phyloP scores from a whole-genome alignment of 2,113 vertebrate species.

The Hypomesus transpacificus region DNA sequence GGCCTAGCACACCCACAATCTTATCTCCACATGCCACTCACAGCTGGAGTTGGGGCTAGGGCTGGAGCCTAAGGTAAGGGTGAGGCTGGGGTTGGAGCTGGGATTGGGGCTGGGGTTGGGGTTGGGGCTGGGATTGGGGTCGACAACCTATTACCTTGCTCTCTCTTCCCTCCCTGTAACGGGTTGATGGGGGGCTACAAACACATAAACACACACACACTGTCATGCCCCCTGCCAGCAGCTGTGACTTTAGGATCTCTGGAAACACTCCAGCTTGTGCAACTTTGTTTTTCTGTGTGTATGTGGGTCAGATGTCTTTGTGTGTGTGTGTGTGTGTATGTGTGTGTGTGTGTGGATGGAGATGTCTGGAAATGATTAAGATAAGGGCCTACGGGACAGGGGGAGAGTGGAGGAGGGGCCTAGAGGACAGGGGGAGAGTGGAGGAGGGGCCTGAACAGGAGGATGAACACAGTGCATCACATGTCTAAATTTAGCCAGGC shows the following conservation, averaged over 20 bases:
- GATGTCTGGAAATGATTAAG: constrained; percentile 11
- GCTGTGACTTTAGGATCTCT: background rate
- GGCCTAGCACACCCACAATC: background rate
- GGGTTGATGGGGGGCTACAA: too few species aligned
- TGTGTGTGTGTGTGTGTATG: too few species aligned
- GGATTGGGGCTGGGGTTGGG: too few species aligned
- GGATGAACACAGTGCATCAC: background rate
- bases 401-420: background rate
- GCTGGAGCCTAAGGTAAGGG: too few species aligned
- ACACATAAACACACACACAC: too few species aligned
- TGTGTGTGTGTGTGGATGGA: background rate
- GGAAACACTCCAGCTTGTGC: background rate
- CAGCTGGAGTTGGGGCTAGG: too few species aligned
- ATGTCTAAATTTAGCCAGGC: constrained; percentile 4
- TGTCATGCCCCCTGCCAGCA: background rate
- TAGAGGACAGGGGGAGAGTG: background rate
- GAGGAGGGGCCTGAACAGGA: background rate
- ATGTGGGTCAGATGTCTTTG: too few species aligned
- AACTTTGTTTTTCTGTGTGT: background rate
- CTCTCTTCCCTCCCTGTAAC: too few species aligned
- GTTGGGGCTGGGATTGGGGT: background rate
- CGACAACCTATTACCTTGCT: too few species aligned
- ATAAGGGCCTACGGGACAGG: background rate
- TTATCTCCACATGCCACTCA: background rate
- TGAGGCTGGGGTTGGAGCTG: too few species aligned